Evolutionary conservation across 2,888 invertebrate species (phyloP).

Genomic region (Abscondita cerata): DNA sequence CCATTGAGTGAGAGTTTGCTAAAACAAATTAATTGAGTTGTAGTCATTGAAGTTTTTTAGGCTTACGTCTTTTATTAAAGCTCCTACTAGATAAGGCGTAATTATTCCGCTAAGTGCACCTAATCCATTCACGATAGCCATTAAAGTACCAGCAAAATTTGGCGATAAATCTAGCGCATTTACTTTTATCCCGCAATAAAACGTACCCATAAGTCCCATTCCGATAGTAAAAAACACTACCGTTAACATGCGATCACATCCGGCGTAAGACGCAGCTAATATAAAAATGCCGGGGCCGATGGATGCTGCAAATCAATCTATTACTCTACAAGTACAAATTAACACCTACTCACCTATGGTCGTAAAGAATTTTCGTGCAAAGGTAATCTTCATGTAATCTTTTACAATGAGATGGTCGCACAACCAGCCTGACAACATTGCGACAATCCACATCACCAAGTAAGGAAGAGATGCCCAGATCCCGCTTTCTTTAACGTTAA

Average conservation of each 20-base stretch:
- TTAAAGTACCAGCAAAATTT: constrained; percentile 69
- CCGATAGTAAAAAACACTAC: constrained; percentile 64
- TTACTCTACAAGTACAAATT: background rate
- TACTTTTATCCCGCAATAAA: constrained; percentile 72
- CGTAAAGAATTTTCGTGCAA: constrained; percentile 70
- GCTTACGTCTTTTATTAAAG: constrained; percentile 68
- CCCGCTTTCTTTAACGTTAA: constrained; percentile 70
- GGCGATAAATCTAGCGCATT: constrained; percentile 71
- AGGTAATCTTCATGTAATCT: constrained; percentile 63
- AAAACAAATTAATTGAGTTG: constrained; percentile 45
- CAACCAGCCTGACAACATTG: constrained; percentile 68
- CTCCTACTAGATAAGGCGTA: constrained; percentile 66
- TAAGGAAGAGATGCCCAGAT: constrained; percentile 70
- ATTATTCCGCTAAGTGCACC: constrained; percentile 69
- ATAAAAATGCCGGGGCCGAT: constrained; percentile 68
- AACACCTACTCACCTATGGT: constrained; percentile 65
- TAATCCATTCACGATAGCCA: constrained; percentile 69
- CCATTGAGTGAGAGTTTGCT: constrained; percentile 75
- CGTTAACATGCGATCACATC: constrained; percentile 63
- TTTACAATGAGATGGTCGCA: constrained; percentile 73
- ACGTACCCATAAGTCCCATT: constrained; percentile 73
- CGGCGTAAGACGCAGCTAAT: constrained; percentile 68
- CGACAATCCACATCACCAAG: constrained; percentile 70
- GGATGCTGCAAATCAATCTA: constrained; percentile 60
- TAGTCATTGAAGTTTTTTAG: background rate